Base-by-base conservation (phyloP, 2,113 vertebrate genomes). In the Phainopepla nitens region DNA sequence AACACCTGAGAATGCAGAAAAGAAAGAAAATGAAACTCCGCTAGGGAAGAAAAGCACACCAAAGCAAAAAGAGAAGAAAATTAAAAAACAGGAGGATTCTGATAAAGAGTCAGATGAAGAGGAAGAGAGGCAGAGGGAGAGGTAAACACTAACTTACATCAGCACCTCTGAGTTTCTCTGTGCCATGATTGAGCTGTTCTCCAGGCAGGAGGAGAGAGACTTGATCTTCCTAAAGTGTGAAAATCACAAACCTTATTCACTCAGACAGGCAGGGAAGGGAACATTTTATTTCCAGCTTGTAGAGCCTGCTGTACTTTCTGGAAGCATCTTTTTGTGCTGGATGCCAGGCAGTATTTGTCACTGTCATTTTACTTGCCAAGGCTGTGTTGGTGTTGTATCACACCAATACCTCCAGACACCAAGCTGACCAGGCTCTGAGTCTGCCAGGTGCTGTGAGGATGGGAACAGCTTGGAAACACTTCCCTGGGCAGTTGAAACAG, bases 81-180 rank as follows among this genome's bases (percentile, higher is more conserved):
- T 96, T 6, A 98, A 97, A 89, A 98, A 98, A 50, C 97, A 98
- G 71, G 99, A 99, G 29, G 99, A 99, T 93, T 99, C 99, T 3
- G 99, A 99, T 64, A 98, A 95, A 90, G 99, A 99, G 54, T 99
- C 99, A 6, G 99, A 99, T 2, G 99, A 99, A 16, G 99, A 99
- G 2, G 99, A 99, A 2, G 99, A 99, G 69, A 97, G 97, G 57
- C 97, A 95, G 41, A 98, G 98, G 11, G 98, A 98, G 90, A 98
- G 97, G 98, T 98, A 95, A 95, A 91, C 60, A 24, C 82, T 60
- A 10, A 65, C 42, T 87, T 84, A 15, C 24, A 11, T 91, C 86
- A 76, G 56, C 77, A 36, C 25, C 9, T 84, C 35, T 14, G 11
- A 47, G 69, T 71, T n/a, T 65, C 23, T 70, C 68, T 94, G 56